These are phyloP conservation scores for Lomographa bimaculata DNA, from an alignment of 2,888 invertebrate genomes.

Conservation along the genomic window DNA sequence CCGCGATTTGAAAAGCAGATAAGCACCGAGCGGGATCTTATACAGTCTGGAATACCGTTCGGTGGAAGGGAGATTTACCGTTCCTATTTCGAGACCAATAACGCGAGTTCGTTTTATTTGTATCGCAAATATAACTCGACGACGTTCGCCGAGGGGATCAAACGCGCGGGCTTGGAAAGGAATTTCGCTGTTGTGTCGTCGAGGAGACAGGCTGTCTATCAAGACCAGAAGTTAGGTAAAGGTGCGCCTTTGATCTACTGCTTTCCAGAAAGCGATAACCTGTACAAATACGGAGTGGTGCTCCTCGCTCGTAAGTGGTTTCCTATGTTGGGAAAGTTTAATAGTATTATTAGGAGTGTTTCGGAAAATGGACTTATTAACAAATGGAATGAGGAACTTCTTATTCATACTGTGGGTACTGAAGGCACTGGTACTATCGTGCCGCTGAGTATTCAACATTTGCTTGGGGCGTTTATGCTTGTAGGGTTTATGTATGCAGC, in stretches of 20 bases:
- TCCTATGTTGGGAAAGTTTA: constrained; percentile 70
- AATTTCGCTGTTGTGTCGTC: constrained; percentile 76
- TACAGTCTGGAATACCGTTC: constrained; percentile 67
- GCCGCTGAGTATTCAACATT: constrained; percentile 66
- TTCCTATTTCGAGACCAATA: constrained; percentile 77
- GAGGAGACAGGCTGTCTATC: constrained; percentile 71
- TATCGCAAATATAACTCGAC: constrained; percentile 73
- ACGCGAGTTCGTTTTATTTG: constrained; percentile 74
- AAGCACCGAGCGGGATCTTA: constrained; percentile 69
- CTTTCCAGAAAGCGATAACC: constrained; percentile 70
- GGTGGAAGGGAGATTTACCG: constrained; percentile 78
- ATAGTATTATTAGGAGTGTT: constrained; percentile 72
- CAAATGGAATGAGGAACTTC: constrained; percentile 75
- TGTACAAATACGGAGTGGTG: constrained; percentile 79
- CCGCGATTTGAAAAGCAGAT: constrained; percentile 80
- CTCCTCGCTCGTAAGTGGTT: constrained; percentile 73
- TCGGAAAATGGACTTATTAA: constrained; percentile 76
- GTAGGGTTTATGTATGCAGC: constrained; percentile 68
- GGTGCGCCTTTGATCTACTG: constrained; percentile 71
- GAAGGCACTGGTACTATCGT: constrained; percentile 57
- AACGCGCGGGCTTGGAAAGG: constrained; percentile 59
- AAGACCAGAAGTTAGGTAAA: constrained; percentile 70
- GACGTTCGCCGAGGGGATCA: constrained; percentile 68
- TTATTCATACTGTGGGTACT: constrained; percentile 51
- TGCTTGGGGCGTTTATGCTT: constrained; percentile 75